Conservation (phyloP, 2,888 invertebrate species). For the Lymantria dispar region DNA sequence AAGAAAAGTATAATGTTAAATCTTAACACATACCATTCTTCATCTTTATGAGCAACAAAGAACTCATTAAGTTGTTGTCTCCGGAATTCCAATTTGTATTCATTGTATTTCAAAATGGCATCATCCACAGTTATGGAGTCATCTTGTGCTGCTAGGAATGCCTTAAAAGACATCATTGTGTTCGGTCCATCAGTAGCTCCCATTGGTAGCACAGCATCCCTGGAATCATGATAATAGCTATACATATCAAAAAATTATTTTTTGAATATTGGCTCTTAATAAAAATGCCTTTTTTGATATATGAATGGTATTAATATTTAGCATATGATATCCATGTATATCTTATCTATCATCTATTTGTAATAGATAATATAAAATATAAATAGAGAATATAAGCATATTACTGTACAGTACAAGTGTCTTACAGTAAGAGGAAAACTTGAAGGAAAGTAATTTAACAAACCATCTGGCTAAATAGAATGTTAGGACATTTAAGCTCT, state of each 20-base stretch:
- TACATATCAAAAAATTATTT: neutral
- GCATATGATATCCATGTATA: too few species aligned
- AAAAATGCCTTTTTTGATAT: too few species aligned
- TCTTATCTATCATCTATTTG: too few species aligned
- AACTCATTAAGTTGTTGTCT: conserved; percentile 98
- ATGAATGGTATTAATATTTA: too few species aligned
- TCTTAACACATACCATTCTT: conserved; percentile 94
- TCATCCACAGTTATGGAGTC: conserved; percentile 99
- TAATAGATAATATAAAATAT: too few species aligned
- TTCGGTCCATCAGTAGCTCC: conserved; percentile 89
- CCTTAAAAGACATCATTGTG: conserved; percentile 98
- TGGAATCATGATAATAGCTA: conserved; percentile 30
- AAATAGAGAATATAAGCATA: too few species aligned
- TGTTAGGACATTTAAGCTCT: too few species aligned
- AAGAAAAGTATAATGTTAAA: neutral
- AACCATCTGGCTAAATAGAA: too few species aligned
- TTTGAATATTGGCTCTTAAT: neutral
- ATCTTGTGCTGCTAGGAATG: conserved; percentile 97
- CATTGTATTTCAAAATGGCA: conserved; percentile 97
- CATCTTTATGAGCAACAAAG: conserved; percentile 99
- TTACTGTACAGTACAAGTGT: too few species aligned
- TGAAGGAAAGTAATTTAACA: too few species aligned
- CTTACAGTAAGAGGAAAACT: too few species aligned
- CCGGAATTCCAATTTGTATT: conserved; percentile 98
- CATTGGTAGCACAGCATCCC: conserved; percentile 78